Evolutionary conservation across 2,113 vertebrate genomes (phyloP).

Genomic region (Pelecanus crispus): DNA sequence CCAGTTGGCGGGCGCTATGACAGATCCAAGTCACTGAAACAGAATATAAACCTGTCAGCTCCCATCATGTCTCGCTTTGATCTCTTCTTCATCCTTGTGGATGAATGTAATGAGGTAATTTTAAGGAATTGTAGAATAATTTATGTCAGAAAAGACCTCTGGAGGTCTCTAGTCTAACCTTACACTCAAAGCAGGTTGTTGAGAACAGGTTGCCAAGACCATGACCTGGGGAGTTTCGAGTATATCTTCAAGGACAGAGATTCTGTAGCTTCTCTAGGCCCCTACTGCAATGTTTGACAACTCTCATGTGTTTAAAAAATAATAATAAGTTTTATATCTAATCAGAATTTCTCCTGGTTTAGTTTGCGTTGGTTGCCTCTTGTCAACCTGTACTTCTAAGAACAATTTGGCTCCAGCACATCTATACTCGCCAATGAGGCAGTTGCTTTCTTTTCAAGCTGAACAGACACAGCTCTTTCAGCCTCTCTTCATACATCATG

Average conservation of each 20-base stretch:
- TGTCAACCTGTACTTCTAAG: neutral
- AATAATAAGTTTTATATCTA: neutral
- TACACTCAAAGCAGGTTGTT: neutral
- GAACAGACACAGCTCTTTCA: neutral
- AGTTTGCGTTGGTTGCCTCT: neutral
- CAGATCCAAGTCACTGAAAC: constrained; percentile 95
- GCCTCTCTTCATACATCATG: neutral
- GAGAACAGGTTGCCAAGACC: neutral
- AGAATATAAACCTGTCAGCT: constrained; percentile 92
- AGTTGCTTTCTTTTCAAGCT: neutral
- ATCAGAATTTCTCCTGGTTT: neutral
- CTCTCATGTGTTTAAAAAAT: neutral
- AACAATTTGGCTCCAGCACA: neutral
- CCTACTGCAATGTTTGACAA: neutral
- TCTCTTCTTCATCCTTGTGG: constrained; percentile 98
- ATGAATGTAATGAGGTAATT: constrained; percentile 96
- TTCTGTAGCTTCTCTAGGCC: neutral
- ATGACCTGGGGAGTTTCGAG: neutral
- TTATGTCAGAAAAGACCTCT: neutral
- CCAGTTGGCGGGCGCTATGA: constrained; percentile 91
- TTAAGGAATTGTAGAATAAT: neutral
- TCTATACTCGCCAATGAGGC: neutral
- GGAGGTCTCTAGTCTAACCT: neutral
- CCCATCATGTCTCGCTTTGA: constrained; percentile 99
- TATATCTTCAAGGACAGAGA: neutral